Evolutionary conservation across 2,797 vertebrate species (phyloP), one percentile per base, ranked within the genome.

Genomic region (Mus spretus): DNA sequence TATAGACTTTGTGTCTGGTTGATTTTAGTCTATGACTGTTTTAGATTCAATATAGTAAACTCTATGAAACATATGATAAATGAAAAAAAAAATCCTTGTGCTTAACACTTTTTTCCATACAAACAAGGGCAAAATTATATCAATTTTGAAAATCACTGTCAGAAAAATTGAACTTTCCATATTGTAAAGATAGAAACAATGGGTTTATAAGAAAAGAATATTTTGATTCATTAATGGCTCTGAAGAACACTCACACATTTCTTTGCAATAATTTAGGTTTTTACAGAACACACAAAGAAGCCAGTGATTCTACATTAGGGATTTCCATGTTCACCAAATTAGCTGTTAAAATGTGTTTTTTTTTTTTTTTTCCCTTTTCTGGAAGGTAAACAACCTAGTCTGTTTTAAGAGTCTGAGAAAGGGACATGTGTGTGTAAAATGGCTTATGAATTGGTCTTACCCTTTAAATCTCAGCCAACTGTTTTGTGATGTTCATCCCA

Each of bases 361-460:
- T 47, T 90, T 89, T 67, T 17, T 47, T 22, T 24, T 47, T 24
- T 9, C 5, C 13, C 67, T 63, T 40, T 90, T 57, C 22, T 90
- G 12, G 44, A 70, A 31, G 53, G 40, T 82, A 95, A 92, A 88
- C 55, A 93, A 57, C 65, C 4, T 61, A 81, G 10, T 81, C 6
- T 24, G 61, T 87, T 90, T 95, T 90, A 88, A 72, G 15, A 70
- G 8, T 47, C 26, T 70, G 37, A 40, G 55, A 94, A 86, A 93
- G 15, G 4, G 93, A 90, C 50, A 2, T 37, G 12, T 63, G 19
- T 96, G 40, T 88, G 12, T 59, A 89, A 97, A 93, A 80, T 79
- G 65, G 65, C 44, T 94, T 94, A 74, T 93, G 72, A 95, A 96
- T 90, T 95, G 70, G 22, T 9, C 63, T 92, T 94, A 40, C 47